phyloP scores from a whole-genome alignment of 2,113 vertebrate species.

The Mormyrus lacerda region DNA sequence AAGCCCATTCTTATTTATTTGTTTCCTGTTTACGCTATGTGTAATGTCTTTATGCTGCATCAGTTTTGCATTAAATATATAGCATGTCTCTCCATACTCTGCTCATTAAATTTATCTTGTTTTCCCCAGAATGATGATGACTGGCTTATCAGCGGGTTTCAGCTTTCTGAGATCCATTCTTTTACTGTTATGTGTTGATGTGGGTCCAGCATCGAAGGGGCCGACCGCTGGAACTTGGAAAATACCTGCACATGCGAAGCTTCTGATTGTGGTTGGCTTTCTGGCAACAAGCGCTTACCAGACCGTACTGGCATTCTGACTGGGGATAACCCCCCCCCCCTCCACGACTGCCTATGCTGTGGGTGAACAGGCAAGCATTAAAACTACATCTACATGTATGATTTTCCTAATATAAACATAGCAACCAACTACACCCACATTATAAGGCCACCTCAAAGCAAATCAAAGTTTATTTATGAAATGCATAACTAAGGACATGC shows the following conservation, averaged over 20 bases:
- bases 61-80: background rate
- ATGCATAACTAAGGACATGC: too few species aligned
- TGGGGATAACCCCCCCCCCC: background rate
- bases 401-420: too few species aligned
- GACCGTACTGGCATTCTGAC: background rate
- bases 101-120: background rate
- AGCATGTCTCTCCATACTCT: background rate
- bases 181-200: background rate
- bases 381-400: too few species aligned
- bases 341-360: background rate
- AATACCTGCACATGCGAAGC: background rate
- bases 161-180: background rate
- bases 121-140: background rate
- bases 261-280: background rate
- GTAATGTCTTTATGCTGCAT: background rate
- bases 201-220: background rate
- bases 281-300: background rate
- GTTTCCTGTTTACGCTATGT: background rate
- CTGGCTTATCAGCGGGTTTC: background rate
- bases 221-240: background rate
- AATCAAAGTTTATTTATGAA: too few species aligned
- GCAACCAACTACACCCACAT: too few species aligned
- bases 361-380: background rate
- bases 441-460: too few species aligned
- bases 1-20: background rate